Base-by-base conservation (phyloP, 1,140 invertebrate genomes). In the Dryas iulia region DNA sequence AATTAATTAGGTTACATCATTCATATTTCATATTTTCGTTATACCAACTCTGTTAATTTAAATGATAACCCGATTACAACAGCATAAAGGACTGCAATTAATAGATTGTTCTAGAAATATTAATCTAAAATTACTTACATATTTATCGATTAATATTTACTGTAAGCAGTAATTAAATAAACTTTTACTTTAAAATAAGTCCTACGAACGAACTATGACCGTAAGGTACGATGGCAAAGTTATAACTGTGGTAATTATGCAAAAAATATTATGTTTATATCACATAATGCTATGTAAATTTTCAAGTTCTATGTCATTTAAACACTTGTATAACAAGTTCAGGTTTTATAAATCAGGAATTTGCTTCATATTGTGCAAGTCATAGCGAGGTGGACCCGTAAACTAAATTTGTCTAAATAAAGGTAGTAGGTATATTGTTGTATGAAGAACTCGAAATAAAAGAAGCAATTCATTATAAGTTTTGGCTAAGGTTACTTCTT, bases 281-380 rank as follows among this genome's bases (percentile, higher is more conserved):
- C 72, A 65, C 69, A 74, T 79, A 79, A 78, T 76, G 23, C 60
- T 86, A 88, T 88, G 86, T 81, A 71, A 86, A 88, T 85, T 85
- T 86, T 88, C 84, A 88, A 86, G 86, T 88, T 88, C 81, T 86
- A 84, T 86, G 83, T 82, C 83, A 86, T 76, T 77, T 70, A 61
- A 72, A 78, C 68, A 81, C 78, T 67, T 70, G 74, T 74, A 58
- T 63, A 54, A 58, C 75, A 71, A 75, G 77, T 77, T 81, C 74
- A 65, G 68, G 75, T 82, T 78, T 76, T 74, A 39, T 58, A 31
- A 28, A 63, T 58, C 30, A 63, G 54, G 66, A 47, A 52, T 63
- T 63, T 69, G 26, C 53, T 53, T 18, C 21, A 56, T 21, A 47
- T 21, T 47, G 18, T 47, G 39, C 39, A 47, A 47, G 14, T 21